Percentiles rank a stretch among this genome's conserved stretches.
phyloP scores from a whole-genome alignment of 2,797 vertebrate species.

The Todus mexicanus region DNA sequence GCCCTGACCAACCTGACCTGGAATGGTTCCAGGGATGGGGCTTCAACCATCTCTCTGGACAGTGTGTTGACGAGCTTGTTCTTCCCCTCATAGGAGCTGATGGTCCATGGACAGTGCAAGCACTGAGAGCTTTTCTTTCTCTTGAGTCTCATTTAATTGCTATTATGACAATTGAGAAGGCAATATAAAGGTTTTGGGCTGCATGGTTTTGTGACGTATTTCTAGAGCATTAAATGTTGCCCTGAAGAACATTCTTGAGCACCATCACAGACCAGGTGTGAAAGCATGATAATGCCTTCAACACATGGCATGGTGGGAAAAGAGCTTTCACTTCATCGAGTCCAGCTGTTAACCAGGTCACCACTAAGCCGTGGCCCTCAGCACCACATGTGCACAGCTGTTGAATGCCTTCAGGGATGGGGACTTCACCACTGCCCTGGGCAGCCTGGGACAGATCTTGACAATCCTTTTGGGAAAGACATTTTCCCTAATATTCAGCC shows the following conservation, averaged over 20 bases:
- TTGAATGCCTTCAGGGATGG: neutral
- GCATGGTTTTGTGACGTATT: neutral
- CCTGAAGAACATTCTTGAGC: neutral
- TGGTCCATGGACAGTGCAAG: neutral
- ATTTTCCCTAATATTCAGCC: neutral
- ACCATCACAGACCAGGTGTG: neutral
- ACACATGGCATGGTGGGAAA: too few species aligned
- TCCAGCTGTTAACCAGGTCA: neutral
- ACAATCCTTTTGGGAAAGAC: neutral
- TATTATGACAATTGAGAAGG: neutral
- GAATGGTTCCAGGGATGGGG: neutral
- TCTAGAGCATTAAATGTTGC: neutral
- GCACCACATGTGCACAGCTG: neutral
- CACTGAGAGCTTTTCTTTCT: neutral
- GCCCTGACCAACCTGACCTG: too few species aligned
- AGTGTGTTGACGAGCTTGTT: neutral
- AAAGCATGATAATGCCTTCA: neutral
- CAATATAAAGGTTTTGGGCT: neutral
- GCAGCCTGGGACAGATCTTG: neutral
- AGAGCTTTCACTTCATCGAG: neutral
- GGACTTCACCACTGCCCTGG: neutral
- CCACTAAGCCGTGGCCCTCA: neutral
- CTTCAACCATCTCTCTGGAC: neutral
- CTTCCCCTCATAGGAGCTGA: neutral
- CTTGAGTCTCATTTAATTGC: neutral